phyloP scores from a whole-genome alignment of 2,113 vertebrate species.

The Thunnus maccoyii region DNA sequence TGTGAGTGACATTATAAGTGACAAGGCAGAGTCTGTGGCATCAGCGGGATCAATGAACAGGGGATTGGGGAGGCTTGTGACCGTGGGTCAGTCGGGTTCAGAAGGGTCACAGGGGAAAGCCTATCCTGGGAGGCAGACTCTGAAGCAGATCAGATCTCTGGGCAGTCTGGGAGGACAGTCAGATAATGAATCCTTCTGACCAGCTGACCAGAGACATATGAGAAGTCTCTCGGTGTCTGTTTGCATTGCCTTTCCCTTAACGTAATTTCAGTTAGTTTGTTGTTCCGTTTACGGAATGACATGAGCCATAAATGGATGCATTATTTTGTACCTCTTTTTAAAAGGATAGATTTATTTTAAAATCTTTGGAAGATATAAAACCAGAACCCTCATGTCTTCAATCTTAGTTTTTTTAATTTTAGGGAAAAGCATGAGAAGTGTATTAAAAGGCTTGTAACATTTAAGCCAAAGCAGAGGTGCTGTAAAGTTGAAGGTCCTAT shows the following conservation, averaged over 20 bases:
- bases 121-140: constrained; percentile 19
- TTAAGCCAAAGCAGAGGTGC: constrained; percentile 11
- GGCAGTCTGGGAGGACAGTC: constrained; percentile 31
- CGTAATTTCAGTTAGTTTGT: not conserved
- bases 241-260: not conserved
- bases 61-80: constrained; percentile 17
- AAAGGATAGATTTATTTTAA: not conserved
- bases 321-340: not conserved
- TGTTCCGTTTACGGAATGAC: not conserved
- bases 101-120: constrained; percentile 38
- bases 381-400: not conserved
- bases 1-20: constrained; percentile 65
- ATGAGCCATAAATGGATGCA: not conserved
- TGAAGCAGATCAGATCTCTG: constrained; percentile 55
- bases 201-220: not conserved
- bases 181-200: constrained; percentile 59
- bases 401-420: not conserved
- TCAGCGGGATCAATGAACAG: constrained; percentile 41
- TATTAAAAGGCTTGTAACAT: not conserved
- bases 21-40: constrained; percentile 55
- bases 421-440: not conserved
- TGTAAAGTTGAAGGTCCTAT: not conserved
- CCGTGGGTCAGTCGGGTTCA: constrained; percentile 45
- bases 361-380: not conserved
- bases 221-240: not conserved